phyloP scores from a whole-genome alignment of 2,113 vertebrate genomes.

The Brachypteracias leptosomus region DNA sequence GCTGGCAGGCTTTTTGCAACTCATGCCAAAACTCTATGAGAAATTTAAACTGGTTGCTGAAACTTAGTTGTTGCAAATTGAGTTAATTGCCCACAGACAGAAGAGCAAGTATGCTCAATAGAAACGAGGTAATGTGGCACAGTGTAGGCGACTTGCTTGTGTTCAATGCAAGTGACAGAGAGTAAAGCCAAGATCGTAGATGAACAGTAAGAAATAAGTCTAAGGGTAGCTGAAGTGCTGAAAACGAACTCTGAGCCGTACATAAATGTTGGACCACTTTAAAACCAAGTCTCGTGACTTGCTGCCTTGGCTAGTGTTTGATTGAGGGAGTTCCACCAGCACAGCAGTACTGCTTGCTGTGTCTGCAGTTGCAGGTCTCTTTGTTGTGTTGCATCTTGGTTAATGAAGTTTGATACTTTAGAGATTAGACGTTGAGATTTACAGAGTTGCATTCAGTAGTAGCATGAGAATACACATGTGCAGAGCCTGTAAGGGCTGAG shows the following conservation, averaged over 20 bases:
- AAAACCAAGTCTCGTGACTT: neutral
- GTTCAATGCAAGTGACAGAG: neutral
- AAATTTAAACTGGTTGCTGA: constrained; percentile 35
- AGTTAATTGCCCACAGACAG: constrained; percentile 37
- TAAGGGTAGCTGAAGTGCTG: neutral
- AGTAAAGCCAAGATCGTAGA: neutral
- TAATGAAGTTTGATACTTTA: neutral
- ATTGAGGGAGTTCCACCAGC: neutral
- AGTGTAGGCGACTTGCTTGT: neutral
- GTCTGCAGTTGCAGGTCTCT: neutral
- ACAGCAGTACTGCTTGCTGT: neutral
- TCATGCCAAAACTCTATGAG: constrained; percentile 20
- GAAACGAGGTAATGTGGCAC: neutral
- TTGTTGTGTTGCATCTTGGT: neutral
- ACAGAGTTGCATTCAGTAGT: neutral
- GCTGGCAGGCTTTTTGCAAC: constrained; percentile 32
- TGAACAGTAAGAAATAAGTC: neutral
- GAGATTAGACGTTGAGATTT: neutral
- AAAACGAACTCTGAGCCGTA: neutral
- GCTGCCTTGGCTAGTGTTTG: neutral
- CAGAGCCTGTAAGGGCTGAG: neutral
- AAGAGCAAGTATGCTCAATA: neutral
- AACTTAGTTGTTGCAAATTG: constrained; percentile 23
- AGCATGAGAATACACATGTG: fast-evolving
- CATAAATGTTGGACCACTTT: neutral